phyloP scores from a whole-genome alignment of 2,113 vertebrate genomes.

The Alaudala cheleensis region DNA sequence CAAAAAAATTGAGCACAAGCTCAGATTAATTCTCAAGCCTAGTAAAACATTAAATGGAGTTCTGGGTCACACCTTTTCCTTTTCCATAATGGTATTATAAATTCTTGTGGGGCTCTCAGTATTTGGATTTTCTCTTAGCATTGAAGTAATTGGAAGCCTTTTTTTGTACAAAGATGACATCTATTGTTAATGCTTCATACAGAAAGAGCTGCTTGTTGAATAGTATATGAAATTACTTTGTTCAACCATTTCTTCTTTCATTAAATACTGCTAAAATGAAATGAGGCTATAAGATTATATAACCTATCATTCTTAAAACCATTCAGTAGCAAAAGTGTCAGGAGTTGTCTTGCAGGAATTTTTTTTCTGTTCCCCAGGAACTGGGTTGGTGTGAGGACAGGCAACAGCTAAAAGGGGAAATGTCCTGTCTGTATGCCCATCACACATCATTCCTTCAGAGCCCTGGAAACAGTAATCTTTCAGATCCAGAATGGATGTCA shows the following conservation, averaged over 20 bases:
- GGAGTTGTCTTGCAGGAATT: background rate
- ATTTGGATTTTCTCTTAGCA: constrained; percentile 23
- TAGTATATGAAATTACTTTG: constrained; percentile 26
- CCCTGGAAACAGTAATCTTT: background rate
- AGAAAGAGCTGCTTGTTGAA: constrained; percentile 1
- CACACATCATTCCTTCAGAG: background rate
- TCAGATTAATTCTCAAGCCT: constrained; percentile 31
- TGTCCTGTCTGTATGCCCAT: background rate
- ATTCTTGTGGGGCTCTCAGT: background rate
- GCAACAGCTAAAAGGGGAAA: background rate
- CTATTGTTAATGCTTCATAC: constrained; percentile 35
- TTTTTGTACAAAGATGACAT: constrained; percentile 3
- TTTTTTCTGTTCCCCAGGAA: background rate
- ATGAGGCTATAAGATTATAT: constrained; percentile 16
- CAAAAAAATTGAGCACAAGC: constrained; percentile 21
- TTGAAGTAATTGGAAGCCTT: constrained; percentile 26
- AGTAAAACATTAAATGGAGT: constrained; percentile 21
- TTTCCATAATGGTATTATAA: constrained; percentile 11
- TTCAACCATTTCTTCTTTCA: constrained; percentile 22
- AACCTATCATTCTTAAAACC: constrained; percentile 1
- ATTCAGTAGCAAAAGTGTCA: background rate
- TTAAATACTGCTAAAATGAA: constrained; percentile 32
- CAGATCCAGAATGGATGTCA: accelerated
- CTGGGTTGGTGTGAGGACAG: background rate
- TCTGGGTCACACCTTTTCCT: background rate